A percentile compares a stretch with the other conserved stretches of the same genome.
Conservation (phyloP, 2,888 invertebrate species). For the Brachycybe producta region DNA sequence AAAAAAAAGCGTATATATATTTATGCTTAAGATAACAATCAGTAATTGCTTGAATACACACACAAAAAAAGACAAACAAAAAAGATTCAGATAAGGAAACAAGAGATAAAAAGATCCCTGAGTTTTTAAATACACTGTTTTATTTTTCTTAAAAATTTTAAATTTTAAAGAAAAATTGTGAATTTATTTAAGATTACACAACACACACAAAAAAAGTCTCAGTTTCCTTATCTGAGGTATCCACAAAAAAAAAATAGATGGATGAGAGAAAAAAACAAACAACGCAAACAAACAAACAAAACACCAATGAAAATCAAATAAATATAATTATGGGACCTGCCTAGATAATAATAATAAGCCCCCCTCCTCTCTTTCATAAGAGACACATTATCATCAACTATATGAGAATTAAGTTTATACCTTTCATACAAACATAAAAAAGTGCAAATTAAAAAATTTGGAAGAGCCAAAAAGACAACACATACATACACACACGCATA, state of each 20-base stretch:
- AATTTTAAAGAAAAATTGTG: background rate
- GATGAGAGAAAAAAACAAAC: background rate
- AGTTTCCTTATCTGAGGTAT: background rate
- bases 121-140: no score
- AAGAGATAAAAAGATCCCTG: constrained; percentile 13
- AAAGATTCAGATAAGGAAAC: constrained; percentile 13
- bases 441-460: no score
- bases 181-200: background rate
- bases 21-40: constrained; percentile 4
- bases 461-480: no score
- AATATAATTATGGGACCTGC: no score
- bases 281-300: background rate
- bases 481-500: no score
- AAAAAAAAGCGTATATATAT: constrained; percentile 4
- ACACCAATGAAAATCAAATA: background rate
- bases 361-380: background rate
- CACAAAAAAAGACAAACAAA: no score
- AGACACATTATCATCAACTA: background rate
- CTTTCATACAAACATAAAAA: no score
- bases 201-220: background rate
- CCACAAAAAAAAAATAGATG: background rate
- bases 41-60: constrained; percentile 10
- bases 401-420: no score
- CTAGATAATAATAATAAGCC: no score
- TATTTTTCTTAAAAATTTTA: no score